Evolutionary conservation across 2,797 vertebrate genomes (phyloP), one percentile per base, ranked within the genome.

Genomic region (Gorsachius magnificus): DNA sequence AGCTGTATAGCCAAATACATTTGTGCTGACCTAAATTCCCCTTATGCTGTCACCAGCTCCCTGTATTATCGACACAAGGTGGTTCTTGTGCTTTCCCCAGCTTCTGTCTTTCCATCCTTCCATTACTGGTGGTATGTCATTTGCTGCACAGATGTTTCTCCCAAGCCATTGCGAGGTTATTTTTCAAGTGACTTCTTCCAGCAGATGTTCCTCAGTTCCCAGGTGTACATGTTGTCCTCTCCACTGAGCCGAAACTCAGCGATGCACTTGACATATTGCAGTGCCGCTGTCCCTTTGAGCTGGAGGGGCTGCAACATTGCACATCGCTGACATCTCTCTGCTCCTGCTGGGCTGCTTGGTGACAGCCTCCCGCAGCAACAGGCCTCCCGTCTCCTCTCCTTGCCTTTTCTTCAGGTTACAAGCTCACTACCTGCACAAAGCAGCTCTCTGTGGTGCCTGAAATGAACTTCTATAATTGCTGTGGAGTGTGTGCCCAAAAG

Each of bases 181-280:
- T 98, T 98, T 97, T 98, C 96, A 96, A 97, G 81, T 96, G 95
- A 94, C 86, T 97, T 98, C 97, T 95, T 89, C 95, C 92, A 97
- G 76, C 97, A 98, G 98, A 97, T 98, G 98, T 97, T 98, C 90
- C 91, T 76, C 56, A 29, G 82, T 95, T 94, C 95, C 89, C 95
- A 97, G 96, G 97, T 97, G 95, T 83, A 51, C 28, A 54, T 3
- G n/a, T 24, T 90, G 86, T 74, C 81, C 92, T 76, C 74, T 92
- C 87, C 74, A 71, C 70, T 95, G 95, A 95, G 83, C 85, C 0
- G 74, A 87, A 96, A 61, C 68, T 78, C 93, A 38, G 58, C 0
- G 4, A 85, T 36, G 53, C 4, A 0, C 80, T 88, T 65, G 69
- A 91, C 95, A 94, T 88, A 92, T 79, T 90, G 81, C 26, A 36